Evolutionary conservation across 2,888 invertebrate species (phyloP).

Genomic region (Chesias legatella): DNA sequence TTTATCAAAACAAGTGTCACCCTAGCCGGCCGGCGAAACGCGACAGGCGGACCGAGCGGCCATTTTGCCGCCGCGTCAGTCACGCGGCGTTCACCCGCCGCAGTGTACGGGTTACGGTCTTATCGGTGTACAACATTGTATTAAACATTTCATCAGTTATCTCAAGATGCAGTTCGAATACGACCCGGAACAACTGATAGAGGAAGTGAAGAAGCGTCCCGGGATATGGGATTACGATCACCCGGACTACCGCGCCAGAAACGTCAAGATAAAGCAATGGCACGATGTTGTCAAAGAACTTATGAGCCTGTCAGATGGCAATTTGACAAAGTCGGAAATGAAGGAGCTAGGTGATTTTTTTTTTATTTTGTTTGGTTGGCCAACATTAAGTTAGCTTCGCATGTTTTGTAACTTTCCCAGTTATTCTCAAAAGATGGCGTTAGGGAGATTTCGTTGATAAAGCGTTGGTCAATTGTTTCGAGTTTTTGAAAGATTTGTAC

Average conservation of each 20-base stretch:
- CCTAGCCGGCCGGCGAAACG: slow-evolving; percentile 27
- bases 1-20: slow-evolving; percentile 33
- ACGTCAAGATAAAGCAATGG: slow-evolving; percentile 55
- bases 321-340: slow-evolving; percentile 64
- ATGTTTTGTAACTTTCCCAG: not conserved
- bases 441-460: slow-evolving; percentile 4
- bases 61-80: slow-evolving; percentile 73
- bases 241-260: slow-evolving; percentile 55
- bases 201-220: slow-evolving; percentile 64
- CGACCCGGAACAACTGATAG: slow-evolving; percentile 65
- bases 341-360: slow-evolving; percentile 60
- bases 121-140: too few species aligned
- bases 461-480: too few species aligned
- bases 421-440: slow-evolving; percentile 29
- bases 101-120: slow-evolving; percentile 39
- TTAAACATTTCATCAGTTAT: not conserved
- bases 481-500: too few species aligned
- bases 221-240: slow-evolving; percentile 68
- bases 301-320: slow-evolving; percentile 47
- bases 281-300: slow-evolving; percentile 61
- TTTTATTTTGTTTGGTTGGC: not conserved
- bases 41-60: slow-evolving; percentile 32
- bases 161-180: slow-evolving; percentile 65
- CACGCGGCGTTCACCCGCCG: slow-evolving; percentile 60
- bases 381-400: too few species aligned